Percentiles rank a stretch among this genome's conserved stretches.
Evolutionary conservation across 2,888 invertebrate species (phyloP).

Genomic region (Cataglyphis rosenhaueri): DNA sequence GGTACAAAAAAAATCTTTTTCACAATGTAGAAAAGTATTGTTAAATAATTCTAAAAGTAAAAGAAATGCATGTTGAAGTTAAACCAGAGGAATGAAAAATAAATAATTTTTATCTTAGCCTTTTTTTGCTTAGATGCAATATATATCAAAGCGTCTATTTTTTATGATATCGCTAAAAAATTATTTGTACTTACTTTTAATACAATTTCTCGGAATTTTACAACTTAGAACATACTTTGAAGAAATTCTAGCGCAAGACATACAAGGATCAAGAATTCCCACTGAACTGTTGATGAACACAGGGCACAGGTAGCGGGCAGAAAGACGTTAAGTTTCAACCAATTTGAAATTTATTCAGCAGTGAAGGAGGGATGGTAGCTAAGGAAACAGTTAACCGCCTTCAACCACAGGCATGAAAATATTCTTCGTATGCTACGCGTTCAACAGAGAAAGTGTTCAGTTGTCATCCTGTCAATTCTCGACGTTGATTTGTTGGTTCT

Average conservation of each 20-base stretch:
- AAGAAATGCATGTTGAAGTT: neutral
- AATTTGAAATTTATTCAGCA: neutral
- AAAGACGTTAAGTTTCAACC: conserved; percentile 26
- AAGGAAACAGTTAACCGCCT: neutral
- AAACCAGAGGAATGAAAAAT: neutral
- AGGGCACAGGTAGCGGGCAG: too few species aligned
- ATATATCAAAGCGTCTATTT: neutral
- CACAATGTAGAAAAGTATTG: neutral
- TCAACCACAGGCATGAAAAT: neutral
- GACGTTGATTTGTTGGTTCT: too few species aligned
- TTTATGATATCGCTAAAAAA: neutral
- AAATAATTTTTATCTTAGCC: neutral
- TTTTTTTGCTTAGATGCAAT: neutral
- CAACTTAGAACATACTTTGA: too few species aligned
- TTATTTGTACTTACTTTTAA: conserved; percentile 14
- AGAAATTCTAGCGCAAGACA: neutral
- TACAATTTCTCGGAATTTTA: neutral
- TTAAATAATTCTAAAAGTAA: neutral
- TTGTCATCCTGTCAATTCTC: too few species aligned
- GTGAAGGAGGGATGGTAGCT: neutral
- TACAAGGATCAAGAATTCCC: neutral
- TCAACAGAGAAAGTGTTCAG: too few species aligned
- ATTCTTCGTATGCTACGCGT: too few species aligned
- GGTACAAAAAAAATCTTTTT: neutral
- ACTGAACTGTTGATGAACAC: neutral